Evolutionary conservation across 1,140 invertebrate genomes (phyloP), one percentile per base, ranked within the genome.

Genomic region (Scaptomyza pallida): DNA sequence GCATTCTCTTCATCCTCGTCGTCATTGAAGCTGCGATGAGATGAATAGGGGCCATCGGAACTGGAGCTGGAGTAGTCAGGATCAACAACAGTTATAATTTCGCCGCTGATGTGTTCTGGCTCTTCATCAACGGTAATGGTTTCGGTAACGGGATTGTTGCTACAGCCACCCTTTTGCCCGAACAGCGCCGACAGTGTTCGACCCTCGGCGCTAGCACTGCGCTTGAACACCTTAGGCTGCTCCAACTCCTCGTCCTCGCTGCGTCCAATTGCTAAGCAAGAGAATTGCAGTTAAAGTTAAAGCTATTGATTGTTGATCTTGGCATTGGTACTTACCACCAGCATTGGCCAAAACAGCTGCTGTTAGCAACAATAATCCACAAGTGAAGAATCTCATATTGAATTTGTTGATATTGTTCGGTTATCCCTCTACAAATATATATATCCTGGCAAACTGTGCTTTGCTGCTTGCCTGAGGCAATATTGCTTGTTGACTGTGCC

Each of bases 401-500:
- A 21, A n/a, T n/a, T n/a, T 50, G 2, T 40, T 21, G 9, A 12
- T 2, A 0, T 17, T 51, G 15, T 8, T 37, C 5, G 6, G 1
- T 47, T 21, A 43, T 23, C 37, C 21, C 35, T 16, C 0, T 26
- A 5, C 1, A 6, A 5, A 26, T 2, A 23, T 23, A 12, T 16
- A 13, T 52, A 52, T 62, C 56, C 21, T 56, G 44, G 21, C 26
- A 45, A 15, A 15, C 19, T 41, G 8, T 37, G 56, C 44, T 56
- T 10, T 30, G 70, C 40, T 72, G 70, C 54, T 70, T 79, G 76
- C 78, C 70, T 68, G 40, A 23, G 75, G 74, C 61, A 88, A 75
- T 75, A 59, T 59, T 74, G 67, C 78, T 44, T 63, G 9, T 82
- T 61, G 71, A 86, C 82, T 86, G 82, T 86, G 82, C 59, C 45